These are phyloP conservation scores for Edolisoma coerulescens DNA, from an alignment of 2,113 vertebrate species.

Conservation along the genomic window DNA sequence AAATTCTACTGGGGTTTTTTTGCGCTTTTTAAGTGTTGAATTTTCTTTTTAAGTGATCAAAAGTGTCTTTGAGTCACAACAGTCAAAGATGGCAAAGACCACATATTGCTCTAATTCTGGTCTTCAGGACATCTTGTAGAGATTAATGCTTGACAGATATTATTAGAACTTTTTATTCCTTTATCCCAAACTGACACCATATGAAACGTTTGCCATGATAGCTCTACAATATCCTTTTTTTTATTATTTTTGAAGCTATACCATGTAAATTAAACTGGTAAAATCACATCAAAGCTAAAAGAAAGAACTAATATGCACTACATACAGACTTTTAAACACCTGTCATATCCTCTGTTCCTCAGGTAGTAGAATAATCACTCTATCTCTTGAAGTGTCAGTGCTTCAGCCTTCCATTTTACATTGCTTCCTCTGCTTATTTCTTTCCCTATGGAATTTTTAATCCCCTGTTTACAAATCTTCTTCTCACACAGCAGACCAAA, in stretches of 20 bases:
- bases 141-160: conserved; percentile 56
- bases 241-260: background rate
- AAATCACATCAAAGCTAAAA: background rate
- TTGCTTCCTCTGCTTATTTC: background rate
- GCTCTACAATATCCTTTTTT: background rate
- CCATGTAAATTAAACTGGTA: background rate
- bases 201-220: conserved; percentile 10
- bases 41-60: conserved; percentile 57
- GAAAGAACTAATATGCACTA: background rate
- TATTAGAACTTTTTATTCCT: conserved; percentile 50
- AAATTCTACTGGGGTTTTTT: conserved; percentile 15
- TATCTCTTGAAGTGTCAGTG: background rate
- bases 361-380: background rate
- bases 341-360: background rate
- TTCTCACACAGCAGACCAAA: background rate
- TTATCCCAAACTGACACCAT: conserved; percentile 43
- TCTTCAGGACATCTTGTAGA: conserved; percentile 45
- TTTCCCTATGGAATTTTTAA: background rate
- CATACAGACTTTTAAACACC: background rate
- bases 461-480: background rate
- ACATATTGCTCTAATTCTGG: conserved; percentile 54
- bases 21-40: background rate
- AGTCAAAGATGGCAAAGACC: conserved; percentile 49
- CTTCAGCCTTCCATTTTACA: background rate
- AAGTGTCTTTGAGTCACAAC: conserved; percentile 41